These are phyloP conservation scores for Pyrocoelia pectoralis DNA, from an alignment of 2,888 invertebrate genomes.

Conservation along the genomic window DNA sequence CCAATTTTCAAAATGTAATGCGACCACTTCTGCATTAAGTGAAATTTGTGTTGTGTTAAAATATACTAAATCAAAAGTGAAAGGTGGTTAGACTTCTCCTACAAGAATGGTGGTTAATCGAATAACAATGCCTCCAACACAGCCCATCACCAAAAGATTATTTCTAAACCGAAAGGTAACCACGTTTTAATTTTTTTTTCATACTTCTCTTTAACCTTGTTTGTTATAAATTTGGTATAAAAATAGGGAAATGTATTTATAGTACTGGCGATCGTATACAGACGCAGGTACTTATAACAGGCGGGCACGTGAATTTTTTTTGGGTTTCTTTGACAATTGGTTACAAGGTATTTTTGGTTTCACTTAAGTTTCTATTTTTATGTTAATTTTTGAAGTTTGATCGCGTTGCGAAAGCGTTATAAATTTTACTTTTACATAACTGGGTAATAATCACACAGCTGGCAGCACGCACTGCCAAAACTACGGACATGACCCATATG, in stretches of 20 bases:
- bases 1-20: conserved; percentile 3
- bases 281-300: conserved; percentile 21
- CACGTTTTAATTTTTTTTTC: conserved; percentile 9
- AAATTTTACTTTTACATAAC: no score
- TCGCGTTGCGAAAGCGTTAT: background rate
- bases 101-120: conserved; percentile 57
- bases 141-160: conserved; percentile 52
- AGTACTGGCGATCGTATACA: conserved; percentile 7
- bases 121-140: conserved; percentile 55
- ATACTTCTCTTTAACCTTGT: conserved; percentile 13
- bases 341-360: background rate
- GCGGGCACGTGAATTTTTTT: conserved; percentile 6
- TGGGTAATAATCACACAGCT: no score
- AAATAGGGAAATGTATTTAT: conserved; percentile 23
- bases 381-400: no score
- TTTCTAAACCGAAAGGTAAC: conserved; percentile 56
- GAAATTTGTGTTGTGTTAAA: conserved; percentile 3
- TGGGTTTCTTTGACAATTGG: background rate
- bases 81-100: conserved; percentile 16
- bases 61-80: background rate
- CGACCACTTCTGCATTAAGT: background rate
- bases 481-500: no score
- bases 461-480: no score
- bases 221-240: conserved; percentile 11
- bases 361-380: background rate